phyloP scores from a whole-genome alignment of 2,797 vertebrate species.

The Takifugu ocellatus region DNA sequence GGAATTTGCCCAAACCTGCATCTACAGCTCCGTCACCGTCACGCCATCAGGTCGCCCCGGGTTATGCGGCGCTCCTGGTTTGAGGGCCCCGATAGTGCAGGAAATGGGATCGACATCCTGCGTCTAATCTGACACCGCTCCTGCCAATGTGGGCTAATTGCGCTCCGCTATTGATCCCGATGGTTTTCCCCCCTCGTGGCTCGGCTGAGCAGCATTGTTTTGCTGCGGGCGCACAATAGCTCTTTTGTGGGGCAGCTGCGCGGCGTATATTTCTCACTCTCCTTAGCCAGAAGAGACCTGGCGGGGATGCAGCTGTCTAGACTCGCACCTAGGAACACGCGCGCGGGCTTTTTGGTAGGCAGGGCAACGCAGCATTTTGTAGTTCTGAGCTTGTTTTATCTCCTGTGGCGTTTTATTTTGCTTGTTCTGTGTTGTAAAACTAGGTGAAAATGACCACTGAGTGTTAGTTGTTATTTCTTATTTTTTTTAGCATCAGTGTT shows the following conservation, averaged over 20 bases:
- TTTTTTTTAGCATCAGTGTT: constrained; percentile 12
- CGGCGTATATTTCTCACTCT: constrained; percentile 59
- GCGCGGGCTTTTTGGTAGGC: background rate
- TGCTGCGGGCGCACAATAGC: constrained; percentile 66
- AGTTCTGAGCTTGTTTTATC: constrained; percentile 14
- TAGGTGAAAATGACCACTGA: too few relatives aligned
- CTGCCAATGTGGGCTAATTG: constrained; percentile 79
- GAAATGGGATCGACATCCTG: constrained; percentile 78
- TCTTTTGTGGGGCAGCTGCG: constrained; percentile 69
- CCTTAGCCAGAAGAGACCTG: constrained; percentile 54
- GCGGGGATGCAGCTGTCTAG: constrained; percentile 52
- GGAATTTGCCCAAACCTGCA: too few relatives aligned
- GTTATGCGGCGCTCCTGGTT: constrained; percentile 54
- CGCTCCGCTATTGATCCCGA: constrained; percentile 78
- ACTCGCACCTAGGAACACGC: constrained; percentile 28
- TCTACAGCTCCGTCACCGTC: constrained; percentile 18
- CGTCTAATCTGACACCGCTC: constrained; percentile 75
- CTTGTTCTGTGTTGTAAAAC: too few relatives aligned
- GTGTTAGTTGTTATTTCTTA: too few relatives aligned
- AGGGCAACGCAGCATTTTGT: background rate
- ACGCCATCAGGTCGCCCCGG: constrained; percentile 34
- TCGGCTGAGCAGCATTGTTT: constrained; percentile 70
- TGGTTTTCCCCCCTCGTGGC: constrained; percentile 56
- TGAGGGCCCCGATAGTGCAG: constrained; percentile 71
- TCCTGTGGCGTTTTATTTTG: background rate